Evolutionary conservation across 2,888 invertebrate species (phyloP).

Genomic region (Corbicula japonica): DNA sequence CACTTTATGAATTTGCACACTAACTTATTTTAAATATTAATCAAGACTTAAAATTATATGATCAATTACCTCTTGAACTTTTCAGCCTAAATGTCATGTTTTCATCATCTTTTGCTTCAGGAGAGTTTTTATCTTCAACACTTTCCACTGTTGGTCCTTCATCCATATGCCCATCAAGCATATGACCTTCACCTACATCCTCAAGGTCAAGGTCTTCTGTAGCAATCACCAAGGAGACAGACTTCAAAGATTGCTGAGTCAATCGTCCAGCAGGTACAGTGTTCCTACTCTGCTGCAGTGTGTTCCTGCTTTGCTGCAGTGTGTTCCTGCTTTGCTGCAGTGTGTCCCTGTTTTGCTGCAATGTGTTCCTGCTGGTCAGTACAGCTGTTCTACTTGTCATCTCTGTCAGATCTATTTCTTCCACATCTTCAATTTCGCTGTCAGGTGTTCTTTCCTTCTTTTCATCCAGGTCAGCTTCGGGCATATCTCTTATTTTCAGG

Average conservation of each 20-base stretch:
- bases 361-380: neutral
- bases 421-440: slow-evolving; percentile 9
- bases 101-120: too few relatives aligned
- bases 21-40: too few relatives aligned
- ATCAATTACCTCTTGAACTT: too few relatives aligned
- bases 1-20: too few relatives aligned
- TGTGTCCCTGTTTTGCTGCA: neutral
- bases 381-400: slow-evolving; percentile 10
- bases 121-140: neutral
- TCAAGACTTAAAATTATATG: too few relatives aligned
- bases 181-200: too few relatives aligned
- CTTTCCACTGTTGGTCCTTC: neutral
- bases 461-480: neutral
- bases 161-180: too few relatives aligned
- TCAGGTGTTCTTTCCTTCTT: neutral
- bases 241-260: slow-evolving; percentile 29
- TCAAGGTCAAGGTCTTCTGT: too few relatives aligned
- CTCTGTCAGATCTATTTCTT: neutral
- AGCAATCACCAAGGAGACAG: slow-evolving; percentile 27
- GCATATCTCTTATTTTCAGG: too few relatives aligned
- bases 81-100: too few relatives aligned
- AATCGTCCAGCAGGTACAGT: slow-evolving; percentile 10
- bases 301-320: neutral
- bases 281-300: slow-evolving; percentile 12
- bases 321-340: neutral